Conservation (phyloP, 2,113 vertebrate species). For the Ciconia maguari region DNA sequence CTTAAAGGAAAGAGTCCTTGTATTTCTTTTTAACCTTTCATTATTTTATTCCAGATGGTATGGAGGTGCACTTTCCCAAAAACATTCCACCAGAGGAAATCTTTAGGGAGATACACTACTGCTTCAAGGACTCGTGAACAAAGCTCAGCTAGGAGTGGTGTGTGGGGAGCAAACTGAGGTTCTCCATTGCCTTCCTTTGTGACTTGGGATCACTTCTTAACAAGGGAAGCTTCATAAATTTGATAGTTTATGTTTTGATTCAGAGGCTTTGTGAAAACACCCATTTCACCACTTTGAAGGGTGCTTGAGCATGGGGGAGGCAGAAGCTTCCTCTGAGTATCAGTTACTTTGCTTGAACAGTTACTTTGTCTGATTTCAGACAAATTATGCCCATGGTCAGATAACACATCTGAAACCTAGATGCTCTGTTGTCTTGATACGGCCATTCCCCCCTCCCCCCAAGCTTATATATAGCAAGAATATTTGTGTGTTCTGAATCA, state of each 20-base stretch:
- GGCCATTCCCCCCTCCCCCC: background rate
- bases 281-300: background rate
- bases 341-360: background rate
- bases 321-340: background rate
- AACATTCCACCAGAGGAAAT: background rate
- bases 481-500: constrained; percentile 59
- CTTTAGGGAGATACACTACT: background rate
- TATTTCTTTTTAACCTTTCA: background rate
- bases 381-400: background rate
- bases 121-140: background rate
- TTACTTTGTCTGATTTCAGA: background rate
- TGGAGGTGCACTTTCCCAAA: background rate
- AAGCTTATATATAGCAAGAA: constrained; percentile 46
- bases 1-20: background rate
- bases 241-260: background rate
- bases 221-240: background rate
- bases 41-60: background rate
- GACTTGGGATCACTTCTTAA: background rate
- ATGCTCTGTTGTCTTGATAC: background rate
- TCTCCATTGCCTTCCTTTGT: accelerated
- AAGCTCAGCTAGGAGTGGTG: background rate
- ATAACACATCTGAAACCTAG: background rate
- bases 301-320: background rate
- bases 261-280: background rate
- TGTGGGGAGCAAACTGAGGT: background rate